Conservation (phyloP, 2,888 invertebrate species). For the Nemotelus pantherinus region DNA sequence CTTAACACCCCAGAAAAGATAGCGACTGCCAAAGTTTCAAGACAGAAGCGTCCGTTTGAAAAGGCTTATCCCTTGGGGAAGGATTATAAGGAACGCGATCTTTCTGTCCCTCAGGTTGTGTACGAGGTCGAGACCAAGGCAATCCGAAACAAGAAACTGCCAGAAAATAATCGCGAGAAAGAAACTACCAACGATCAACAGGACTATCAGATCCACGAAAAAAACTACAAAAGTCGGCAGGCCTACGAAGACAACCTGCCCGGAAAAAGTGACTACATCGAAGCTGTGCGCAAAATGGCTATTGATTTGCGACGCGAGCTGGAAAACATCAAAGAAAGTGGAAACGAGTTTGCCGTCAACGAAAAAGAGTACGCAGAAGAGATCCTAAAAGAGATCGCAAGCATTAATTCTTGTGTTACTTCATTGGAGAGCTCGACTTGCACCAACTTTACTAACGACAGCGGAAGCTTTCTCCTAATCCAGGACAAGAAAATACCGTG, state of each 20-base stretch:
- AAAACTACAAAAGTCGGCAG: slow-evolving; percentile 10
- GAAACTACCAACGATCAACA: background rate
- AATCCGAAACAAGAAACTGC: no score
- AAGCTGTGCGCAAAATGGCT: background rate
- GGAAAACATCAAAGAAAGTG: slow-evolving; percentile 29
- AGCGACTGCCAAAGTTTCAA: background rate
- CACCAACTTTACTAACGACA: slow-evolving; percentile 62
- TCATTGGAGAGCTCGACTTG: slow-evolving; percentile 62
- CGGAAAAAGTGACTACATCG: slow-evolving; percentile 29
- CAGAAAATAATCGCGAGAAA: background rate
- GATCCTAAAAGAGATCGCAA: slow-evolving; percentile 59
- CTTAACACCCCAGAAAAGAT: background rate
- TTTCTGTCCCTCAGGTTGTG: slow-evolving; percentile 11
- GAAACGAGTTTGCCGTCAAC: slow-evolving; percentile 55
- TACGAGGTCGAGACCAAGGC: background rate
- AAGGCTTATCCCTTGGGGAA: slow-evolving; percentile 12
- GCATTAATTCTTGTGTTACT: slow-evolving; percentile 61
- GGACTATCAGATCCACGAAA: background rate
- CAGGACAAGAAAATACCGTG: slow-evolving; percentile 61
- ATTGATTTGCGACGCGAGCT: slow-evolving; percentile 47
- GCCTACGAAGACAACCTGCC: background rate
- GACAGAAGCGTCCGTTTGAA: slow-evolving; percentile 13
- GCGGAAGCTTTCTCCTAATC: slow-evolving; percentile 61
- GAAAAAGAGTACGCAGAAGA: slow-evolving; percentile 55
- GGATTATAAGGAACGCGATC: slow-evolving; percentile 17